Conservation (phyloP, 1,140 invertebrate genomes). For the Pentalonia nigronervosa region DNA sequence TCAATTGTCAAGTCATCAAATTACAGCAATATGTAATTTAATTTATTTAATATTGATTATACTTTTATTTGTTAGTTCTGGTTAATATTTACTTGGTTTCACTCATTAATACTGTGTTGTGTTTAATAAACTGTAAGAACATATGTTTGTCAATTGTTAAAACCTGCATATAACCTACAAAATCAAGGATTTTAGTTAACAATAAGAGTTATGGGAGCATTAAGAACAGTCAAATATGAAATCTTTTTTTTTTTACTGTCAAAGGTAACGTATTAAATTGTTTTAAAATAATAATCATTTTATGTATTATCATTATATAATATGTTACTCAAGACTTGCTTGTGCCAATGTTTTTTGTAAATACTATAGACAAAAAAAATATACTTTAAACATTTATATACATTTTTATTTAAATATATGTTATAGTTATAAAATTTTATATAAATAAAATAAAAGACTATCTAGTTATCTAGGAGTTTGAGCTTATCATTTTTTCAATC, state of each 20-base stretch:
- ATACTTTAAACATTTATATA: too few species aligned
- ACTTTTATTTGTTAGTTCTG: neutral
- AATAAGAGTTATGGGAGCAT: neutral
- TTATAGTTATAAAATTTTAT: too few species aligned
- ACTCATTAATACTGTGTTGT: neutral
- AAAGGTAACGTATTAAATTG: constrained; percentile 23
- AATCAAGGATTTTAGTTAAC: neutral
- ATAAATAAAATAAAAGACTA: too few species aligned
- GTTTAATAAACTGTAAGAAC: neutral
- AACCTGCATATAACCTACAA: neutral
- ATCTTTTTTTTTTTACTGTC: constrained; percentile 25
- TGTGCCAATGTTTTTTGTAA: too few species aligned
- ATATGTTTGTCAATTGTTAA: neutral
- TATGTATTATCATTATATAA: neutral
- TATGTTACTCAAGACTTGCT: too few species aligned
- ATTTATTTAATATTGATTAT: constrained; percentile 8
- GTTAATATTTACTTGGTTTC: constrained; percentile 21
- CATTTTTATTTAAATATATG: too few species aligned
- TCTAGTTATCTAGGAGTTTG: too few species aligned
- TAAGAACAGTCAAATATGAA: constrained; percentile 28
- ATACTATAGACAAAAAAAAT: too few species aligned
- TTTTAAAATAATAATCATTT: neutral
- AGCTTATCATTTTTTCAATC: too few species aligned
- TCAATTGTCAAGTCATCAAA: neutral
- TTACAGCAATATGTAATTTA: neutral